Evolutionary conservation across 2,888 invertebrate species (phyloP).

Genomic region (Dolichopus griseipennis): DNA sequence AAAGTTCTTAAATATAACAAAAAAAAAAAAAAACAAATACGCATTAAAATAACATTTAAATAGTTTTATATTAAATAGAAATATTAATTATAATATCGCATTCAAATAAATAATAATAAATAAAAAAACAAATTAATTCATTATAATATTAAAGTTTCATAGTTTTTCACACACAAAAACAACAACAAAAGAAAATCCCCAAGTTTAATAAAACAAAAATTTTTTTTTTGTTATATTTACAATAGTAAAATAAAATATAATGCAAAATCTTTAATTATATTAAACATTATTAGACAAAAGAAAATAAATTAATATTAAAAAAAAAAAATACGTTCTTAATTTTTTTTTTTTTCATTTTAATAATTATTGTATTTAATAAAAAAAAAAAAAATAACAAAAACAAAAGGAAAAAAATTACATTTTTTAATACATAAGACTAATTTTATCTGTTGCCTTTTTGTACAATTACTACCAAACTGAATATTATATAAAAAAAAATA

Average conservation of each 20-base stretch:
- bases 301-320: background rate
- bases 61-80: conserved; percentile 4
- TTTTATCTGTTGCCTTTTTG: conserved; percentile 6
- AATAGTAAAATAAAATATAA: background rate
- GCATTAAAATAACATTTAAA: background rate
- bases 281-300: background rate
- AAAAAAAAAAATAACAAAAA: background rate
- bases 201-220: background rate
- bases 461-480: conserved; percentile 6
- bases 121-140: background rate
- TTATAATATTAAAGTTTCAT: background rate
- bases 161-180: background rate
- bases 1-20: background rate
- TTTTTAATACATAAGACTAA: conserved; percentile 6
- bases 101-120: background rate
- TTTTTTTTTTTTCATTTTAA: background rate
- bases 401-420: conserved; percentile 1
- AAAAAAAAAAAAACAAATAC: background rate
- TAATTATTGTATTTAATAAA: conserved; percentile 2
- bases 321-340: background rate
- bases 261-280: background rate
- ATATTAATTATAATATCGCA: conserved; percentile 4
- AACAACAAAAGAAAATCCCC: background rate
- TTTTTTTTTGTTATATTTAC: conserved; percentile 1
- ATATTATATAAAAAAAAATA: conserved; percentile 2